Evolutionary conservation across 2,888 invertebrate species (phyloP), one percentile per base, ranked within the genome.

Genomic region (Incurvaria masculella): DNA sequence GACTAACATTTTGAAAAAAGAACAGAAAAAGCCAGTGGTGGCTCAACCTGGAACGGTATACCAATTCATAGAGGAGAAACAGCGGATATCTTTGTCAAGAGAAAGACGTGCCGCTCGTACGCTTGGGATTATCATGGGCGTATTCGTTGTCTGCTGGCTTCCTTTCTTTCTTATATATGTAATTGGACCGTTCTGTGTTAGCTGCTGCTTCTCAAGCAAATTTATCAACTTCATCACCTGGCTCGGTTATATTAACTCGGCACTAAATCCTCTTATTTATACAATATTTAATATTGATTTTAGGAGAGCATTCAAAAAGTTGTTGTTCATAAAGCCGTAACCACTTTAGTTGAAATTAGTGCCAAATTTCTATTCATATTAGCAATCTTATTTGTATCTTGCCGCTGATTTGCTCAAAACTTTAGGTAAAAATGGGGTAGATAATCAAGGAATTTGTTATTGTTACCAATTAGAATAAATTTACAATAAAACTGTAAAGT

Each of bases 91-190:
- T 1, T 69, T 97, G 52, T 94, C 95, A 2, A 90, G 97, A 62
- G 98, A 98, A 65, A 81, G 97, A 48, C 83, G 96, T 39, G 97
- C 97, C 0, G 97, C 97, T 0, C 81, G 97, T 46, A 97, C 97
- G 1, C 81, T 98, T 2, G 97, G 96, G 19, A 96, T 98, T 49
- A 97, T 98, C 50, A 97, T 97, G 89, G 97, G 97, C 4, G 96
- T 96, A 1, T 98, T 98, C 66, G 94, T 97, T 44, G 87, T 97
- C 10, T 97, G 97, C 69, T 98, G 97, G 98, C 80, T 97, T 51
- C 98, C 98, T 4, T 98, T 98, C 78, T 98, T 97, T 70, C 84
- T 96, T 33, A 91, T 96, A 86, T 97, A 97, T 69, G 88, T 97
- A 43, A 91, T 95, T 52, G 81, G 91, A 55, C 95, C 96, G 4